phyloP scores from a whole-genome alignment of 2,888 invertebrate species.

The Tanytarsus gracilentus region DNA sequence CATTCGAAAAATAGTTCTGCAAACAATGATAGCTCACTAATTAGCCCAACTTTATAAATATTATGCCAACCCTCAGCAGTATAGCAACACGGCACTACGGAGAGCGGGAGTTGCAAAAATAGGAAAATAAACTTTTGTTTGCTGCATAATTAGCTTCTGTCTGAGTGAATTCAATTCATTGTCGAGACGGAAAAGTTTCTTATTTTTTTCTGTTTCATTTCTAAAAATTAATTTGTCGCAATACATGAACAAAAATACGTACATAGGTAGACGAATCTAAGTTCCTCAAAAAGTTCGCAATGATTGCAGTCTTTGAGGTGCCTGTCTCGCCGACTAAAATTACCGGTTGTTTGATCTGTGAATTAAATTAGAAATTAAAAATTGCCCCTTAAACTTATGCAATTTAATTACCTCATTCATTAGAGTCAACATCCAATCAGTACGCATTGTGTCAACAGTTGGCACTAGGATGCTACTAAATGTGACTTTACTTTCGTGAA shows the following conservation, averaged over 20 bases:
- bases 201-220: no score
- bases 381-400: not conserved
- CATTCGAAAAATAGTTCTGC: no score
- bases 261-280: slow-evolving; percentile 61
- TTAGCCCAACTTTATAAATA: no score
- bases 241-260: slow-evolving; percentile 42
- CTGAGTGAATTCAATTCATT: no score
- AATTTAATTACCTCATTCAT: slow-evolving; percentile 58
- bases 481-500: slow-evolving; percentile 57
- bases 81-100: no score
- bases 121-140: no score
- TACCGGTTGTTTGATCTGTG: slow-evolving; percentile 63
- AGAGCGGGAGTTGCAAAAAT: no score
- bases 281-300: slow-evolving; percentile 67
- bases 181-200: no score
- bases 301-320: slow-evolving; percentile 85
- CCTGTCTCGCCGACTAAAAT: slow-evolving; percentile 85
- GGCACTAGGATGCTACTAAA: slow-evolving; percentile 83
- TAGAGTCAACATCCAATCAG: slow-evolving; percentile 66
- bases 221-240: no score
- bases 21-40: no score
- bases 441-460: slow-evolving; percentile 75
- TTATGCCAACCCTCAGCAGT: no score
- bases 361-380: slow-evolving; percentile 29
- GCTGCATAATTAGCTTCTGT: no score